Conservation (phyloP, 2,797 vertebrate species). For the Phoeniculus purpureus region DNA sequence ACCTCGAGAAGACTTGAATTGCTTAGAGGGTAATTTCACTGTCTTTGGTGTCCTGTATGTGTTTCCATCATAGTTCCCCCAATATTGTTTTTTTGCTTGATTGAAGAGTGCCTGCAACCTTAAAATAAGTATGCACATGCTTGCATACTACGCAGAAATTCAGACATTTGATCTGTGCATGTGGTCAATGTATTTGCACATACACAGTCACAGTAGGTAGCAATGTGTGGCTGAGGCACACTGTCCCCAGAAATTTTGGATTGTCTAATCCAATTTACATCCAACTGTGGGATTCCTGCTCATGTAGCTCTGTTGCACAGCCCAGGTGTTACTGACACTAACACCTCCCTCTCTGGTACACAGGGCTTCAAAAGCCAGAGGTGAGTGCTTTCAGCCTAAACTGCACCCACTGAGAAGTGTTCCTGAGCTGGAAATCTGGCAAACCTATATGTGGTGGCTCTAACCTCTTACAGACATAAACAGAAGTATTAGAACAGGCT, state of each 20-base stretch:
- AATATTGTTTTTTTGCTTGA: not conserved
- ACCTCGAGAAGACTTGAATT: not conserved
- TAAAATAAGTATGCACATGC: not conserved
- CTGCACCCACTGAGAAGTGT: not conserved
- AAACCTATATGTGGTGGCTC: not conserved
- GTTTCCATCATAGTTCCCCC: not conserved
- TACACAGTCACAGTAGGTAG: not conserved
- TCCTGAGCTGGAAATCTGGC: not conserved
- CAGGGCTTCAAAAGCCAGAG: not conserved
- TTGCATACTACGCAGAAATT: not conserved
- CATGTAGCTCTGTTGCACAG: rapidly evolving
- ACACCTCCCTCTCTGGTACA: not conserved
- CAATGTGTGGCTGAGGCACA: not conserved
- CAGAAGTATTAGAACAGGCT: not conserved
- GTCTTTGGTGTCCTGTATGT: not conserved
- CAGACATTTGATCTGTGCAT: not conserved
- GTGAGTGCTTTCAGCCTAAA: not conserved
- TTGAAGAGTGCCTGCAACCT: not conserved
- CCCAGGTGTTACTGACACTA: not conserved
- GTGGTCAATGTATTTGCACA: not conserved
- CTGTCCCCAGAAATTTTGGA: not conserved
- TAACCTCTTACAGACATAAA: not conserved
- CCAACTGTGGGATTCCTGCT: not conserved
- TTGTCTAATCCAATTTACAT: not conserved
- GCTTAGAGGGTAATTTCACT: slow-evolving; percentile 26